These are phyloP conservation scores for Acanthochromis polyacanthus DNA, from an alignment of 2,113 vertebrate species.

Conservation along the genomic window DNA sequence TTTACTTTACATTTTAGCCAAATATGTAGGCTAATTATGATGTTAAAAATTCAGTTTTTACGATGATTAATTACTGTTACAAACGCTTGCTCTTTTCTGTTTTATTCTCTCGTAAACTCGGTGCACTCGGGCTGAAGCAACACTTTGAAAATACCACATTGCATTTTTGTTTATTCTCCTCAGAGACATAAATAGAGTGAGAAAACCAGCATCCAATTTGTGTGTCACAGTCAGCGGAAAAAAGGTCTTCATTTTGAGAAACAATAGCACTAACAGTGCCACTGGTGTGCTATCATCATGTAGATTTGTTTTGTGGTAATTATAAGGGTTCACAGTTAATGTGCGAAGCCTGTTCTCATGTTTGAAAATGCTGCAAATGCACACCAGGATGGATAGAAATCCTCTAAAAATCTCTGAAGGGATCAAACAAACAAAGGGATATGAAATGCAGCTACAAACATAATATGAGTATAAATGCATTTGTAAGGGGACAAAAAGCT, in stretches of 20 bases:
- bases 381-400: not conserved
- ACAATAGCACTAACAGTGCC: not conserved
- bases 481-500: not conserved
- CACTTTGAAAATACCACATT: not conserved
- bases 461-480: constrained; percentile 15
- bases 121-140: not conserved
- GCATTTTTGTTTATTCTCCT: not conserved
- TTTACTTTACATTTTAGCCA: no score
- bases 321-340: constrained; percentile 21
- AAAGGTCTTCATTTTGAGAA: not conserved
- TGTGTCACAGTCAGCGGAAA: not conserved
- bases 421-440: constrained; percentile 4
- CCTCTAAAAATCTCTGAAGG: not conserved
- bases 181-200: not conserved
- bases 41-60: not conserved
- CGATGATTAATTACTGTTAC: not conserved
- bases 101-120: not conserved
- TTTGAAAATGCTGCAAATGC: constrained; percentile 5
- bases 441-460: constrained; percentile 1
- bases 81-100: not conserved
- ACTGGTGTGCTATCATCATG: not conserved
- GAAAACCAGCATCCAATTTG: not conserved
- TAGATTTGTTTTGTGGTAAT: constrained; percentile 7
- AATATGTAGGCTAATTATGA: not conserved
- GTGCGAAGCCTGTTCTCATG: constrained; percentile 4